Percentiles rank a stretch among this genome's conserved stretches.
Conservation (phyloP, 2,888 invertebrate species). For the Leistus spinibarbis region DNA sequence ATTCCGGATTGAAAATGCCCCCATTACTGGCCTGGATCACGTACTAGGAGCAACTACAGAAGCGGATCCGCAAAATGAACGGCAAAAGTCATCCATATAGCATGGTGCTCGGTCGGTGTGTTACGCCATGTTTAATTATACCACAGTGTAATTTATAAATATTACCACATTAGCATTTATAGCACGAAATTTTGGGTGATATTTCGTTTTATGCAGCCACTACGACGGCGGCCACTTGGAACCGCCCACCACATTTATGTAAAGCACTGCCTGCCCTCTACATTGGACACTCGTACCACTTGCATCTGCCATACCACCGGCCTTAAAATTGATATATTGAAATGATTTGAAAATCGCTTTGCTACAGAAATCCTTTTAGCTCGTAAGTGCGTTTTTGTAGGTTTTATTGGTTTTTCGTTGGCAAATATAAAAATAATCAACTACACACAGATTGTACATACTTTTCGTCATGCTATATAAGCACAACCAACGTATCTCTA, state of each 20-base stretch:
- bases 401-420: no score
- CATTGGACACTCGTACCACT: neutral
- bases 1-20: slow-evolving; percentile 10
- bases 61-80: neutral
- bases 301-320: neutral
- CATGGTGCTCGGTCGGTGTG: neutral
- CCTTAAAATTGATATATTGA: neutral
- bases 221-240: neutral
- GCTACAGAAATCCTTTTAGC: no score
- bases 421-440: no score
- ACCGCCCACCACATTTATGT: neutral
- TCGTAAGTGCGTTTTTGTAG: no score
- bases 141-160: slow-evolving; percentile 37
- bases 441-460: no score
- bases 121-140: slow-evolving; percentile 29
- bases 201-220: slow-evolving; percentile 20
- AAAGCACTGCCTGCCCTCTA: neutral
- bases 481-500: no score
- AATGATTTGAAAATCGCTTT: neutral
- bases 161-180: slow-evolving; percentile 36
- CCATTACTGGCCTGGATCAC: slow-evolving; percentile 24
- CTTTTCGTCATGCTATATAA: no score
- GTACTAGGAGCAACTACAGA: slow-evolving; percentile 13
- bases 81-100: neutral
- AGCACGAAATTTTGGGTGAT: slow-evolving; percentile 34